Evolutionary conservation across 1,140 invertebrate genomes (phyloP), one percentile per base, ranked within the genome.

Genomic region (Drosophila trapezifrons): DNA sequence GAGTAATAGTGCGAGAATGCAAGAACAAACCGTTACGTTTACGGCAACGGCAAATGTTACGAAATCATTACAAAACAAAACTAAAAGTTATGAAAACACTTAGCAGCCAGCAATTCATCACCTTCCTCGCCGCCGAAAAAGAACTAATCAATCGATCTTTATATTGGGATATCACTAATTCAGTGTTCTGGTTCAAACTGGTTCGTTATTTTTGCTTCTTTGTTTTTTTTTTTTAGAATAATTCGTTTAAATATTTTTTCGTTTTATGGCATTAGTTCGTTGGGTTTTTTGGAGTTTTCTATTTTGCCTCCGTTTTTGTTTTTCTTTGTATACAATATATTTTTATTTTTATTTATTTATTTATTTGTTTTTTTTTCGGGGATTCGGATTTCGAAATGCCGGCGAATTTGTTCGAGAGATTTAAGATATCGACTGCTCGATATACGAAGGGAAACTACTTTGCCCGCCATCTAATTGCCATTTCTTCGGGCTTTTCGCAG

Each of bases 11-110:
- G 13, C 15, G 52, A 40, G 59, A 40, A 20, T 37, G 29, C 29
- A 63, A 55, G 65, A 80, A 76, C 47, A 65, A 73, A 66, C 58
- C 66, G 80, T 86, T 86, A 71, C 78, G 82, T 76, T 85, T 76
- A 80, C 77, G 82, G 54, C 71, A 63, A 66, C 75, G 78, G 57
- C 76, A 87, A 83, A 83, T 83, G 83, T 87, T 87, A 87, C 86
- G 83, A 87, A 87, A 87, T 84, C 71, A 80, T 87, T 87, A 87
- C 83, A 87, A 87, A 89, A 87, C 83, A 70, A 76, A 72, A 73
- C 65, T 49, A 78, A 66, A 86, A 76, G 62, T 73, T 66, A 80
- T 43, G 45, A 67, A 85, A 76, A 73, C 22, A 60, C 46, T 66
- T 51, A 52, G 37, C 51, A 37, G 32, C 65, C 42, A 65, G 20